Evolutionary conservation across 2,888 invertebrate genomes (phyloP).

Genomic region (Hyalella azteca): DNA sequence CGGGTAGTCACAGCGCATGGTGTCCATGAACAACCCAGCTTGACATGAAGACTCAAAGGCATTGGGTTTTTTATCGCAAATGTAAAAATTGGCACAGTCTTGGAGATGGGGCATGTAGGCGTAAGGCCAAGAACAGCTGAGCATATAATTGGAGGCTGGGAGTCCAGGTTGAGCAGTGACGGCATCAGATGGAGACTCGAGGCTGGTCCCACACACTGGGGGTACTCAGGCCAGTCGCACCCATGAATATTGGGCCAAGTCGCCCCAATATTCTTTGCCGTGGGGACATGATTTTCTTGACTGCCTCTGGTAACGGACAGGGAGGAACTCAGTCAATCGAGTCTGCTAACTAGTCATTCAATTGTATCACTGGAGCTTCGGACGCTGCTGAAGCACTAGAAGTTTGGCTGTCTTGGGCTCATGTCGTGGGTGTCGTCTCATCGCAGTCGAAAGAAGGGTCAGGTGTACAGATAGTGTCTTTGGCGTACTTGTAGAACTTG

Average conservation of each 20-base stretch:
- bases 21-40: background rate
- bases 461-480: background rate
- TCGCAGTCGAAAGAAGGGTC: background rate
- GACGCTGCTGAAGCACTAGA: background rate
- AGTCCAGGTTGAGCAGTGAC: background rate
- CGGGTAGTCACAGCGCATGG: background rate
- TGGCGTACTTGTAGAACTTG: background rate
- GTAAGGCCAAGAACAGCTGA: background rate
- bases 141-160: background rate
- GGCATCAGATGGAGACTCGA: background rate
- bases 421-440: background rate
- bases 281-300: conserved; percentile 1
- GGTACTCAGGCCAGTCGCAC: conserved; percentile 16
- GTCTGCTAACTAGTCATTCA: background rate
- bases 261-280: conserved; percentile 15
- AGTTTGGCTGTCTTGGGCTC: too few species aligned
- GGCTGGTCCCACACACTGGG: conserved; percentile 8
- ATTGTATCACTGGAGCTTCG: background rate
- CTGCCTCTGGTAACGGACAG: conserved; percentile 4
- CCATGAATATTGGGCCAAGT: background rate
- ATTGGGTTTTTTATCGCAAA: background rate
- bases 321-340: conserved; percentile 1
- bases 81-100: conserved; percentile 31
- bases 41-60: background rate
- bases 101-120: conserved; percentile 28